Conservation (phyloP, 92 coral and sea anemone genomes). For the Palythoa grandiflora region DNA sequence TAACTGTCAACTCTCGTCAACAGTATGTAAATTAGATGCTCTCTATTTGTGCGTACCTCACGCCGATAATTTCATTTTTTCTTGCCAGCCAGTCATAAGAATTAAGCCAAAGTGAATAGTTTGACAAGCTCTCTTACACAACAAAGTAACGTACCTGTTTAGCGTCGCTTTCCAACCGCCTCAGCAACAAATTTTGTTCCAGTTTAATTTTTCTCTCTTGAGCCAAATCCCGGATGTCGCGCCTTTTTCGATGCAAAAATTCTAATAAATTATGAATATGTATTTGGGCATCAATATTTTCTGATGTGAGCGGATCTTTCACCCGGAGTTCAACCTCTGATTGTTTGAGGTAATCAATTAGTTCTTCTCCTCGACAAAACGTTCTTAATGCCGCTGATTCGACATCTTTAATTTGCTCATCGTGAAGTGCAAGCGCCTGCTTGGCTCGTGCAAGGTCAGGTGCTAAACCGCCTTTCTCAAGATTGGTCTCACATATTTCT, state of each 20-base stretch:
- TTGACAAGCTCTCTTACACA: neutral
- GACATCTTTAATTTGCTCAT: conserved; percentile 88
- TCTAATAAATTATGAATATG: conserved; percentile 96
- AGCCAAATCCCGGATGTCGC: conserved; percentile 93
- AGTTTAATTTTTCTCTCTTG: conserved; percentile 88
- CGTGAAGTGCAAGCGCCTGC: conserved; percentile 89
- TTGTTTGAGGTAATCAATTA: conserved; percentile 90
- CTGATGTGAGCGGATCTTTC: conserved; percentile 87
- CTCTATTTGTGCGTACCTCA: neutral
- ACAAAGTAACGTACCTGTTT: conserved; percentile 78
- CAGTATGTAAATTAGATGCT: neutral
- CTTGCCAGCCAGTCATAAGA: neutral
- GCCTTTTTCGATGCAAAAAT: conserved; percentile 91
- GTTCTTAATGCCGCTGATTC: conserved; percentile 94
- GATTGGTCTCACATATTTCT: conserved; percentile 93
- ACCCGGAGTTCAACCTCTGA: conserved; percentile 97
- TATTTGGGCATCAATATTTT: conserved; percentile 98
- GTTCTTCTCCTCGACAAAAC: conserved; percentile 98
- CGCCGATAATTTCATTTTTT: neutral
- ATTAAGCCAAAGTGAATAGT: neutral
- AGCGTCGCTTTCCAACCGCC: conserved; percentile 97
- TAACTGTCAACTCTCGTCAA: neutral
- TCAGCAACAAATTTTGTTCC: conserved; percentile 86
- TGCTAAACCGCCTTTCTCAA: conserved; percentile 89
- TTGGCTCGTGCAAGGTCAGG: conserved; percentile 90